A percentile compares a stretch with the other conserved stretches of the same genome.
Evolutionary conservation across 2,888 invertebrate species (phyloP).

Genomic region (Epistrophe eligans): DNA sequence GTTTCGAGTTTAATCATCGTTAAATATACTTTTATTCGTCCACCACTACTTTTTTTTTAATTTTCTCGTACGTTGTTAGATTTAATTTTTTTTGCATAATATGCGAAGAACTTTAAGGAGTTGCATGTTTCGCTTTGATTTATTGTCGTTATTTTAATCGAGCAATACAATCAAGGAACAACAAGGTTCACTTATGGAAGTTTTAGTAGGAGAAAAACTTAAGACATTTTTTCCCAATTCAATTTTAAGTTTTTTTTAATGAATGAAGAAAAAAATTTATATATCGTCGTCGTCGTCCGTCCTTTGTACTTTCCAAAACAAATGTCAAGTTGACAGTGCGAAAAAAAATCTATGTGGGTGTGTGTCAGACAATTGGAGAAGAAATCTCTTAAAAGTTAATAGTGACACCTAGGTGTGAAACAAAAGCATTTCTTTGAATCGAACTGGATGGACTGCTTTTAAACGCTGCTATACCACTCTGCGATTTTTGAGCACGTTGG

Average conservation of each 20-base stretch:
- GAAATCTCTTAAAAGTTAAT: neutral
- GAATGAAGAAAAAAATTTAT: constrained; percentile 51
- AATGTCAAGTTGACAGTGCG: constrained; percentile 69
- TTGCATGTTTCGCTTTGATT: constrained; percentile 46
- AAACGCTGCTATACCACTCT: too few species aligned
- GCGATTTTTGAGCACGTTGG: too few species aligned
- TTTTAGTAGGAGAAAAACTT: constrained; percentile 38
- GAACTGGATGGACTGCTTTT: too few species aligned
- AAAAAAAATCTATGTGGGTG: constrained; percentile 52
- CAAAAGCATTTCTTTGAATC: neutral
- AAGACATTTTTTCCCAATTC: constrained; percentile 59
- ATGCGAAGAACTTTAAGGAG: constrained; percentile 40
- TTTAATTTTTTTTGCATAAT: constrained; percentile 60
- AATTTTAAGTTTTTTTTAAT: constrained; percentile 57
- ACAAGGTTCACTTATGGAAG: neutral
- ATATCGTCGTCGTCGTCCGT: constrained; percentile 57
- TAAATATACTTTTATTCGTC: constrained; percentile 47
- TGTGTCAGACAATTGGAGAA: constrained; percentile 37
- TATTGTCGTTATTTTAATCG: neutral
- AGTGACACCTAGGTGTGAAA: constrained; percentile 31
- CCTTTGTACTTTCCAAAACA: constrained; percentile 71
- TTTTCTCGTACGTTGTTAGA: constrained; percentile 46
- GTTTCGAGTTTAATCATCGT: constrained; percentile 82
- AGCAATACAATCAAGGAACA: neutral
- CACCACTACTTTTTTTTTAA: constrained; percentile 28